Base-by-base conservation (phyloP, 1,140 invertebrate species). In the Brachionus rotundiformis region DNA sequence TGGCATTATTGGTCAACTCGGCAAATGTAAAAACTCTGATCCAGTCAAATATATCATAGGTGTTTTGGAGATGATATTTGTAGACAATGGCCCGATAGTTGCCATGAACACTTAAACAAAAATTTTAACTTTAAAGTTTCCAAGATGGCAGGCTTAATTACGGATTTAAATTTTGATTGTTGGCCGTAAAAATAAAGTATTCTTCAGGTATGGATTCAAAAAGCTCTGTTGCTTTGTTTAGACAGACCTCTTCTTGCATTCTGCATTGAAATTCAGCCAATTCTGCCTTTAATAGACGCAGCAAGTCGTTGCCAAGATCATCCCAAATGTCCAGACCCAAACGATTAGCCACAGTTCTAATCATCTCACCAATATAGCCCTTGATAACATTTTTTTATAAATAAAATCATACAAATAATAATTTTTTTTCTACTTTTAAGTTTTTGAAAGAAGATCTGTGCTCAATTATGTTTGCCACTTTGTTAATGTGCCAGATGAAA, bases 51-150 rank as follows among this genome's bases (percentile, higher is more conserved):
- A 44, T 19, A n/a, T 68, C 63, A 68, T 81, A 63, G 16, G 79
- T 65, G 19, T 81, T 81, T 47, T 81, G 79, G 8, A 81, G 16
- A 31, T 81, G 79, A 25, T 81, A 81, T 47, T 81, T 63, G 29
- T 39, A 47, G 1, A 68, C 79, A 10, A 31, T 6, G 16, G 79
- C 31, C 1, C 54, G n/a, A 13, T 81, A 68, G 19, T 81, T 63
- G 8, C 44, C 44, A 3, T 8, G 23, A 47, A 81, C 39, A 0
- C 79, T 81, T 27, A 49, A 29, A 47, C 25, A 39, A 79, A 39
- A 41, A 31, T 2, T 11, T n/a, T 13, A 10, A n/a, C n/a, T n/a
- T n/a, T n/a, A n/a, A 41, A 41, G 10, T 41, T 41, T 41, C 10
- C 39, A 41, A 41, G 8, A 36, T 36, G 3, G 8, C 3, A 36